These are phyloP conservation scores for Andrena hattorfiana DNA, from an alignment of 2,888 invertebrate species.

Conservation along the genomic window DNA sequence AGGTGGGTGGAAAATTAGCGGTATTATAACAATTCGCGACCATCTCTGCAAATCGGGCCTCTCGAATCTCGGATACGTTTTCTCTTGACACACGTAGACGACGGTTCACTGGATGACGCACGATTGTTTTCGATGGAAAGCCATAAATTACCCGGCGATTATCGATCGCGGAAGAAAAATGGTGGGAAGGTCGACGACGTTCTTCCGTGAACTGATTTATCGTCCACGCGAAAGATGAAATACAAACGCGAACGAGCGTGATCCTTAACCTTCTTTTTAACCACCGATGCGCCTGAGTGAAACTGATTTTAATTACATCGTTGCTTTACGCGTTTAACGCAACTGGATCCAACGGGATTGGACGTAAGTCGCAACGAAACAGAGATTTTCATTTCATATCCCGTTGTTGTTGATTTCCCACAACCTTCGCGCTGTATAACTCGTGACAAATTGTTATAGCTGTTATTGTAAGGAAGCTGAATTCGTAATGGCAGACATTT, in stretches of 20 bases:
- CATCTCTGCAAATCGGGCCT: neutral
- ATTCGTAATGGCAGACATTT: neutral
- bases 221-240: neutral
- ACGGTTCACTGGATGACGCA: neutral
- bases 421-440: neutral
- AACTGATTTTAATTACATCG: slow-evolving; percentile 48
- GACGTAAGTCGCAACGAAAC: slow-evolving; percentile 75
- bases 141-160: slow-evolving; percentile 36
- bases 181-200: neutral
- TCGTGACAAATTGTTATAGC: neutral
- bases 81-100: neutral
- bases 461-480: neutral
- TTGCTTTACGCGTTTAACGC: slow-evolving; percentile 58
- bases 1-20: slow-evolving; percentile 22
- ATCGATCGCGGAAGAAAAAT: slow-evolving; percentile 50
- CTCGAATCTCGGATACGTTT: slow-evolving; percentile 1
- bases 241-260: neutral
- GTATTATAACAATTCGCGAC: slow-evolving; percentile 2
- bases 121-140: slow-evolving; percentile 19
- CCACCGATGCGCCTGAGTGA: neutral
- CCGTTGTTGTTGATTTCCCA: neutral
- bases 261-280: neutral
- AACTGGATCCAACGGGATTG: slow-evolving; percentile 77
- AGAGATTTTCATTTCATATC: neutral
- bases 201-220: slow-evolving; percentile 34